These are phyloP conservation scores for Remorina albescens DNA, from an alignment of 2,797 vertebrate genomes.

Conservation along the genomic window DNA sequence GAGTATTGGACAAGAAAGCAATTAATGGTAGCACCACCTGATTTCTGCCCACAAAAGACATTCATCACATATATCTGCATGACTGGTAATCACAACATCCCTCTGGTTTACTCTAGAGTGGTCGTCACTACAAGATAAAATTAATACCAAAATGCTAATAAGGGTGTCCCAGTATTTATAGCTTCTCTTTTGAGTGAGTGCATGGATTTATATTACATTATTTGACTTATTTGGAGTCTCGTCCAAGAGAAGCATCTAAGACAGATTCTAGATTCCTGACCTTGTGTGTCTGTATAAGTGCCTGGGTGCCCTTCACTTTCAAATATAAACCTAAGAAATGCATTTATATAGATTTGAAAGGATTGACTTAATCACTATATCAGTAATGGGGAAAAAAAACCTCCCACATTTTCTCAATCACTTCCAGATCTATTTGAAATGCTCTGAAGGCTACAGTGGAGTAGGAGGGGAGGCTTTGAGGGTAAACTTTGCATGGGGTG, in stretches of 20 bases:
- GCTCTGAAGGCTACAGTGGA: slow-evolving; percentile 12
- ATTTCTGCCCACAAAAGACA: slow-evolving; percentile 37
- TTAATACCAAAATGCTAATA: slow-evolving; percentile 25
- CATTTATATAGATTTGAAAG: slow-evolving; percentile 63
- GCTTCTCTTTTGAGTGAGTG: slow-evolving; percentile 46
- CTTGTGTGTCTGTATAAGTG: slow-evolving; percentile 1
- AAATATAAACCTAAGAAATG: slow-evolving; percentile 27
- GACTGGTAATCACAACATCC: slow-evolving; percentile 42
- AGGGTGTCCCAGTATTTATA: slow-evolving; percentile 29
- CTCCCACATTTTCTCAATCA: slow-evolving; percentile 23
- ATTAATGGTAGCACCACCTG: slow-evolving; percentile 22
- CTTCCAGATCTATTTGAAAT: slow-evolving; percentile 64
- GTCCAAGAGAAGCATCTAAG: slow-evolving; percentile 54
- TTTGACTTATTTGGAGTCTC: slow-evolving; percentile 37
- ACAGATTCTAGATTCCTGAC: slow-evolving; percentile 29
- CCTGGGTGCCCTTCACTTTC: slow-evolving; percentile 19
- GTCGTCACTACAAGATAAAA: slow-evolving; percentile 30
- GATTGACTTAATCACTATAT: slow-evolving; percentile 39
- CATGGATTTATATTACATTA: slow-evolving; percentile 56
- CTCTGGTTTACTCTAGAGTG: slow-evolving; percentile 35
- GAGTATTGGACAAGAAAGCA: slow-evolving; percentile 52
- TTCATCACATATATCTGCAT: slow-evolving; percentile 67
- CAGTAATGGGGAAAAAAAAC: neutral
- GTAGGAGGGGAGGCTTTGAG: slow-evolving; percentile 15
- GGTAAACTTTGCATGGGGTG: slow-evolving; percentile 58